These are phyloP conservation scores for Spialia ferax DNA, from an alignment of 2,888 invertebrate genomes.

Conservation along the genomic window DNA sequence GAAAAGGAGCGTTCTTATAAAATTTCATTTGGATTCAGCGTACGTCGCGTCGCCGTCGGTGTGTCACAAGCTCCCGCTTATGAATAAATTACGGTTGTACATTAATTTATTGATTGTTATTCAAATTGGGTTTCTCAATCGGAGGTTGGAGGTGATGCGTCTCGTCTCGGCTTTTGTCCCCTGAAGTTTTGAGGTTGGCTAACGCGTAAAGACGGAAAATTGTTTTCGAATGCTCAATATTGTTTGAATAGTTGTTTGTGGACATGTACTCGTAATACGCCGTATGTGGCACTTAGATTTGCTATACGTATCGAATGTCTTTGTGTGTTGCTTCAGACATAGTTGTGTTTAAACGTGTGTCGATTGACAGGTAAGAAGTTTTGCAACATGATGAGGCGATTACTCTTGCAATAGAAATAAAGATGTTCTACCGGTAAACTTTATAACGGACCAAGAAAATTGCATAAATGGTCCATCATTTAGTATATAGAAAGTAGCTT, in stretches of 20 bases:
- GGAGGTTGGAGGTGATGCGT: constrained; percentile 82
- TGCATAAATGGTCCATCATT: not conserved
- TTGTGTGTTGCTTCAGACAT: constrained; percentile 50
- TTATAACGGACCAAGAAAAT: constrained; percentile 1
- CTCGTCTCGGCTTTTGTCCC: constrained; percentile 68
- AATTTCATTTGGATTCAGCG: constrained; percentile 83
- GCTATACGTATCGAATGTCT: constrained; percentile 63
- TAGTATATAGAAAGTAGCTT: constrained; percentile 16
- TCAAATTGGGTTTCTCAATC: constrained; percentile 85
- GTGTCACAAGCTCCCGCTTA: constrained; percentile 75
- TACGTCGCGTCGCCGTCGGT: constrained; percentile 72
- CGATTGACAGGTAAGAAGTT: constrained; percentile 66
- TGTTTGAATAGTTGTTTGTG: constrained; percentile 55
- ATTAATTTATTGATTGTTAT: constrained; percentile 87
- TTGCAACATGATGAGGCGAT: constrained; percentile 42
- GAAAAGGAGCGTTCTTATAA: constrained; percentile 80
- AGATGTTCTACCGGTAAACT: not conserved
- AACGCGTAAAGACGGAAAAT: constrained; percentile 62
- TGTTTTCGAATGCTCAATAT: constrained; percentile 64
- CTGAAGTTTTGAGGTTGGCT: constrained; percentile 70
- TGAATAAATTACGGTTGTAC: constrained; percentile 82
- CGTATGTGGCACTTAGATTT: constrained; percentile 63
- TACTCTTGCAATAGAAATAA: constrained; percentile 7
- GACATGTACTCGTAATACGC: constrained; percentile 47
- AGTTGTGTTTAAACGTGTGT: constrained; percentile 39